Conservation (phyloP, 2,113 vertebrate species). For the Sylvilagus bachmani region DNA sequence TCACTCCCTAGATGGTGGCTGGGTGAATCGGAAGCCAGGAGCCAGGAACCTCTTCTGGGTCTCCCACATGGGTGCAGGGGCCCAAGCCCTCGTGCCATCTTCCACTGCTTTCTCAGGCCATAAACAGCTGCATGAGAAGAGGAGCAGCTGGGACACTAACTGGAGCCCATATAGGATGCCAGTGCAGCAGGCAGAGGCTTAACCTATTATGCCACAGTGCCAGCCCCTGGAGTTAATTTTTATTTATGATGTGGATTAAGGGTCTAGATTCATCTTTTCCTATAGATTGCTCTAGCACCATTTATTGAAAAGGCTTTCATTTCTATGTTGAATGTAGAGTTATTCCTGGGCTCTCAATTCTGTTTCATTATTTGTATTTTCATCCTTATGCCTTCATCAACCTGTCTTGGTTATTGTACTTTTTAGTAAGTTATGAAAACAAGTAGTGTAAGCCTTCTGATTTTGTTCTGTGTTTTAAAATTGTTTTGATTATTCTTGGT, state of each 20-base stretch:
- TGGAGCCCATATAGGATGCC: no score
- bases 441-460: neutral
- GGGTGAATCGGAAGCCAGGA: no score
- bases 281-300: neutral
- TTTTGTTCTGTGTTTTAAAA: neutral
- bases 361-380: neutral
- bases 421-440: neutral
- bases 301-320: neutral
- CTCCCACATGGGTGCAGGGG: no score
- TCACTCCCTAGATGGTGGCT: no score
- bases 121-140: no score
- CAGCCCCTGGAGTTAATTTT: neutral
- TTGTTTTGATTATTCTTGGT: neutral
- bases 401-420: neutral
- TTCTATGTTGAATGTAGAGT: neutral
- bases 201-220: no score
- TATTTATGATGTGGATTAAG: neutral
- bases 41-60: no score
- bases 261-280: constrained; percentile 19
- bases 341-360: neutral
- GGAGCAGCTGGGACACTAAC: no score
- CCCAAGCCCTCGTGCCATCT: no score
- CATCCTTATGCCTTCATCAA: neutral
- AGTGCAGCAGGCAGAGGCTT: no score
- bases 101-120: no score